A percentile compares a stretch with the other conserved stretches of the same genome.
phyloP scores from a whole-genome alignment of 2,797 vertebrate species.

The Cetoscarus ocellatus region DNA sequence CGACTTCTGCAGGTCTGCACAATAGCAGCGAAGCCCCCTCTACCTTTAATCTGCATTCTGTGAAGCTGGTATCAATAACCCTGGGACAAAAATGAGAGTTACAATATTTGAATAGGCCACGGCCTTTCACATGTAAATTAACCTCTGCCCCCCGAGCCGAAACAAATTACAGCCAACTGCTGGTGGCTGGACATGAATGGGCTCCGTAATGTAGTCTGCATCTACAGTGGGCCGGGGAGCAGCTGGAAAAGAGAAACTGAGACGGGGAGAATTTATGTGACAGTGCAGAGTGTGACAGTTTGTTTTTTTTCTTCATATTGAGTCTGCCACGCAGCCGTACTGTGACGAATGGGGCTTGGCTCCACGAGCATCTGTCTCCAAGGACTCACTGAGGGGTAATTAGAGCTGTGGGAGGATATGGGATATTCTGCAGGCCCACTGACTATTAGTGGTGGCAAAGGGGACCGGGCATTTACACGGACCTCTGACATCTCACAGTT shows the following conservation, averaged over 20 bases:
- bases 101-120: constrained; percentile 74
- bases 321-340: constrained; percentile 72
- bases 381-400: constrained; percentile 78
- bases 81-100: constrained; percentile 73
- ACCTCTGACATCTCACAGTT: constrained; percentile 66
- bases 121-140: constrained; percentile 83
- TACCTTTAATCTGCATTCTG: constrained; percentile 66
- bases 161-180: constrained; percentile 85
- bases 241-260: constrained; percentile 76
- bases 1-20: constrained; percentile 54
- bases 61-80: constrained; percentile 69
- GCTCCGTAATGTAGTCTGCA: constrained; percentile 80
- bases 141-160: constrained; percentile 76
- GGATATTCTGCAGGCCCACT: constrained; percentile 61
- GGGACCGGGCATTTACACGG: constrained; percentile 62
- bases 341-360: constrained; percentile 84
- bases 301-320: constrained; percentile 69
- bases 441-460: constrained; percentile 65
- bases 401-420: constrained; percentile 73
- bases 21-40: constrained; percentile 46
- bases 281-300: constrained; percentile 81
- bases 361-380: constrained; percentile 79
- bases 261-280: constrained; percentile 81
- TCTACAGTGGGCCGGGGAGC: constrained; percentile 81
- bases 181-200: constrained; percentile 82